These are phyloP conservation scores for Phoxinus phoxinus DNA, from an alignment of 2,113 vertebrate species.

Conservation along the genomic window DNA sequence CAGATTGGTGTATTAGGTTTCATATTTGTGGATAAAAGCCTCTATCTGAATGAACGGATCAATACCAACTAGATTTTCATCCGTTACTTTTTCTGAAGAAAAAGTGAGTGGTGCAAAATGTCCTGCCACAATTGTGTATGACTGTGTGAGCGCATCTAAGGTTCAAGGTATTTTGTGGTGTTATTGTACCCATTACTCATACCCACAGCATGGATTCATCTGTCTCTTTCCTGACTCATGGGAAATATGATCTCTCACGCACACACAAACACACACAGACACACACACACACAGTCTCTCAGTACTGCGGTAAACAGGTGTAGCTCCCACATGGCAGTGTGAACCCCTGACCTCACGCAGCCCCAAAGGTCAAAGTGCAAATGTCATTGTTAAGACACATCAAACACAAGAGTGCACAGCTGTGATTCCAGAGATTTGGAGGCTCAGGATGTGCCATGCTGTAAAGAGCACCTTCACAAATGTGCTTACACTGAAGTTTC, in stretches of 20 bases:
- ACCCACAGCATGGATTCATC: conserved; percentile 47
- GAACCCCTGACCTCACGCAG: conserved; percentile 19
- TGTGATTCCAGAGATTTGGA: conserved; percentile 35
- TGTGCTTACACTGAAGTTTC: neutral
- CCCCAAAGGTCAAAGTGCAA: conserved; percentile 24
- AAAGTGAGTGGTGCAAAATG: conserved; percentile 7
- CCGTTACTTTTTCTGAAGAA: neutral
- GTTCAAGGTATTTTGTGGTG: conserved; percentile 50
- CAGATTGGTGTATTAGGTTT: conserved; percentile 42
- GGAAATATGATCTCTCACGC: conserved; percentile 40
- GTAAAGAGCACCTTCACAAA: neutral
- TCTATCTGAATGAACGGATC: conserved; percentile 41
- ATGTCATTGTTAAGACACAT: conserved; percentile 18
- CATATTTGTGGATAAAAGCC: conserved; percentile 33
- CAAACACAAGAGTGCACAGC: conserved; percentile 17
- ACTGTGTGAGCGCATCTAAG: conserved; percentile 17
- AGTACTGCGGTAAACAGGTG: conserved; percentile 34
- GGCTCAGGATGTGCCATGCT: conserved; percentile 26
- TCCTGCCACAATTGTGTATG: neutral
- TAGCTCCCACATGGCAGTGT: conserved; percentile 29
- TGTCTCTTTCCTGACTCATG: conserved; percentile 51
- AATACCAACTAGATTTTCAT: conserved; percentile 42
- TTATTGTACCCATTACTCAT: conserved; percentile 52
- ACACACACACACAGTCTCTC: conserved; percentile 38
- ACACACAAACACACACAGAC: conserved; percentile 11